Percentiles rank a stretch among this genome's conserved stretches.
These are phyloP conservation scores for Scatophagus argus DNA, from an alignment of 2,113 vertebrate species.

Conservation along the genomic window DNA sequence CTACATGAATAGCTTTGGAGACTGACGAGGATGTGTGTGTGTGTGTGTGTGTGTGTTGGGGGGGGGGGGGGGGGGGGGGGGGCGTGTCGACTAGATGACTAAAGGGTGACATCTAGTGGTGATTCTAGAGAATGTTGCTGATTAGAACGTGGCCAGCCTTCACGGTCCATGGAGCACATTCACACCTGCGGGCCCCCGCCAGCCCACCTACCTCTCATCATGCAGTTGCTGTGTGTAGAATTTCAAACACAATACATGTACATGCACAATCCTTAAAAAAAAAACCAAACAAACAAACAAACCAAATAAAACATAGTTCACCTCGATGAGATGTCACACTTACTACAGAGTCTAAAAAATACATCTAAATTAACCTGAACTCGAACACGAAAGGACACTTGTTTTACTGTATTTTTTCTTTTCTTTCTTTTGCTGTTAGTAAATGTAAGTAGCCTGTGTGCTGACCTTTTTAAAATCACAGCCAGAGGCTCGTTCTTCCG, in stretches of 20 bases:
- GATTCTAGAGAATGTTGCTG: not conserved
- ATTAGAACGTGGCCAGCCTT: not conserved
- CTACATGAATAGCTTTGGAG: constrained; percentile 7
- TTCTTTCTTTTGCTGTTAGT: not conserved
- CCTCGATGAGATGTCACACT: not conserved
- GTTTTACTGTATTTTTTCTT: not conserved
- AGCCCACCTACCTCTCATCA: not conserved
- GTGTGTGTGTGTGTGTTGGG: too few species aligned
- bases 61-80: not conserved
- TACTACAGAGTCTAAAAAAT: too few species aligned
- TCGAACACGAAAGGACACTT: too few species aligned
- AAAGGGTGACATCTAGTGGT: constrained; percentile 77
- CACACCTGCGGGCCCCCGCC: not conserved
- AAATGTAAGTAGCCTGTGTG: too few species aligned
- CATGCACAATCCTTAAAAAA: not conserved
- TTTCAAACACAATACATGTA: not conserved
- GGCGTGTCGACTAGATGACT: constrained; percentile 2
- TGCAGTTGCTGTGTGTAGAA: not conserved
- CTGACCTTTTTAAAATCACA: too few species aligned
- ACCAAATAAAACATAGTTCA: not conserved
- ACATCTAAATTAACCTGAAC: too few species aligned
- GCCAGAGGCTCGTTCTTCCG: not conserved
- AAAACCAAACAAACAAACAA: too few species aligned
- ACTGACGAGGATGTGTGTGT: not conserved
- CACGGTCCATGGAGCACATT: not conserved